Evolutionary conservation across 2,888 invertebrate genomes (phyloP).

Genomic region (Eledone cirrhosa): DNA sequence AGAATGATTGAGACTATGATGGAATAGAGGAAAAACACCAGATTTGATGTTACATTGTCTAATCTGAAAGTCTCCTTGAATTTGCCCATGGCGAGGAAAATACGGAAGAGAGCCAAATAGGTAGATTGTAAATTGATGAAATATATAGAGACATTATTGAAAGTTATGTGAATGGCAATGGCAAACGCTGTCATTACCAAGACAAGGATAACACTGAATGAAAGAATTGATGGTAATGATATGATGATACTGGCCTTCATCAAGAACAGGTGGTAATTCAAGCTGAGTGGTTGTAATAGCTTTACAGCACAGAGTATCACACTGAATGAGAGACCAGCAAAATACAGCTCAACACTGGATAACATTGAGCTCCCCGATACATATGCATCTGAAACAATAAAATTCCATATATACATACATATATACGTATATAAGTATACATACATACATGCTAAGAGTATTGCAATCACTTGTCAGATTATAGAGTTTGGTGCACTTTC

Average conservation of each 20-base stretch:
- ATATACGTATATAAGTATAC: background rate
- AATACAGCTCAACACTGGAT: conserved; percentile 36
- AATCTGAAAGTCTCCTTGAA: conserved; percentile 29
- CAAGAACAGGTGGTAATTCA: conserved; percentile 39
- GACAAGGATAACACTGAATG: conserved; percentile 32
- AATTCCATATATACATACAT: background rate
- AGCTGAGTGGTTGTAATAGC: conserved; percentile 38
- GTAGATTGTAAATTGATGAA: conserved; percentile 31
- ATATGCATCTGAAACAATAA: conserved; percentile 34
- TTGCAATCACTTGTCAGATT: too few relatives aligned
- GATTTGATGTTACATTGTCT: background rate
- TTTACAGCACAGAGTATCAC: conserved; percentile 37
- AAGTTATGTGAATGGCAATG: conserved; percentile 34
- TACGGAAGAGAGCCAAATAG: conserved; percentile 30
- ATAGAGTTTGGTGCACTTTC: too few relatives aligned
- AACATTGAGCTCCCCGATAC: conserved; percentile 40
- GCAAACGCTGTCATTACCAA: conserved; percentile 37
- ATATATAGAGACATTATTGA: conserved; percentile 29
- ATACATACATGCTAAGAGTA: background rate
- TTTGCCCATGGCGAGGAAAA: conserved; percentile 31
- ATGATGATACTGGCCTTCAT: conserved; percentile 36
- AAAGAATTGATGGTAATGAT: conserved; percentile 31
- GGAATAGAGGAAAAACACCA: background rate
- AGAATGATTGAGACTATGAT: background rate
- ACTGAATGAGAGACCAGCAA: conserved; percentile 32